Evolutionary conservation across 2,888 invertebrate species (phyloP).

Genomic region (Atherix ibis): DNA sequence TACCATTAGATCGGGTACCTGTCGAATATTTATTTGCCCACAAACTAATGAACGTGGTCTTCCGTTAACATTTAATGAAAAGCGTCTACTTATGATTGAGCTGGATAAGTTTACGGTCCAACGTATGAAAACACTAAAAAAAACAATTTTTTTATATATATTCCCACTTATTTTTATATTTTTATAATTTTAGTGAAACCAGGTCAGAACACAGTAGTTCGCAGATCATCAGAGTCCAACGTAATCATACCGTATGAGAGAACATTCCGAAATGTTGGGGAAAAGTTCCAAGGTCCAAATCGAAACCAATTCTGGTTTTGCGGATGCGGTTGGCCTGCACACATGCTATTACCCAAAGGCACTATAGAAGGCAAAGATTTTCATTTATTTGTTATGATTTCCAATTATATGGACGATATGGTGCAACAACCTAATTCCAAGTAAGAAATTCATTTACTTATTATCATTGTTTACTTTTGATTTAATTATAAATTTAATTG

Average conservation of each 20-base stretch:
- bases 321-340: slow-evolving; percentile 79
- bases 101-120: slow-evolving; percentile 47
- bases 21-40: slow-evolving; percentile 51
- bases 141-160: too few relatives aligned
- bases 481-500: too few relatives aligned
- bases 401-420: slow-evolving; percentile 48
- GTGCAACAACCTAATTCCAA: too few relatives aligned
- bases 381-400: slow-evolving; percentile 62
- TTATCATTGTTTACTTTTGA: too few relatives aligned
- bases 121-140: too few relatives aligned
- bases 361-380: slow-evolving; percentile 45
- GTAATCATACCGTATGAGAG: slow-evolving; percentile 71
- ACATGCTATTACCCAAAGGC: slow-evolving; percentile 63
- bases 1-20: slow-evolving; percentile 38
- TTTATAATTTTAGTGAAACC: slow-evolving; percentile 40
- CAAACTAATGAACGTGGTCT: slow-evolving; percentile 47
- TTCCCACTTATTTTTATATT: too few relatives aligned
- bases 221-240: slow-evolving; percentile 51
- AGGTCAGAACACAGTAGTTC: slow-evolving; percentile 49
- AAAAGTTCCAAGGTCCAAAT: slow-evolving; percentile 34
- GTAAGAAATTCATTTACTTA: too few relatives aligned
- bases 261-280: slow-evolving; percentile 56
- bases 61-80: slow-evolving; percentile 39
- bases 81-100: slow-evolving; percentile 46
- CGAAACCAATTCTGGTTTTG: slow-evolving; percentile 57